Base-by-base conservation (phyloP, 2,888 invertebrate genomes). In the Spodoptera exigua region DNA sequence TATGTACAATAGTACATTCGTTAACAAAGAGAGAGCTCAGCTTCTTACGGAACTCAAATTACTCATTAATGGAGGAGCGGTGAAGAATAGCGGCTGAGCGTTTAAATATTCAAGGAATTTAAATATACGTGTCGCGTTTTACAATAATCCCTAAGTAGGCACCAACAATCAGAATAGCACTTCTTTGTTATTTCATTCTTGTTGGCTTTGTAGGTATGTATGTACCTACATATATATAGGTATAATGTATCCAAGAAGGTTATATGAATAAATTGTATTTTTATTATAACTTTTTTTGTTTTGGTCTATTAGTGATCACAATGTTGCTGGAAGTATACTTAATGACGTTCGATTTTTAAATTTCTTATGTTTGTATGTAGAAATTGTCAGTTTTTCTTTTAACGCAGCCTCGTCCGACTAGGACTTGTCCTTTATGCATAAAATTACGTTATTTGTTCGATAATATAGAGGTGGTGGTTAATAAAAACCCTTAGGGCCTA, bases 71-170 rank as follows among this genome's bases (percentile, higher is more conserved):
- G 64, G 68, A 51, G 56, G 39, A 47, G 67, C 68, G 54, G 55
- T 69, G 67, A 62, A 70, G 67, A 64, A 69, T 48, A 55, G 41
- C 44, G 55, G 51, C 46, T 58, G 11, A 61, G 39, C 54, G 61
- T 62, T 79, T 63, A 76, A 79, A 79, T 75, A 76, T 79, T 78
- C 59, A 76, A 55, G 56, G 56, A 67, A 69, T 80, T 72, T 51
- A 74, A 73, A 61, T 70, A 60, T 41, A 61, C 70, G 57, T 56
- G 54, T 57, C 43, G 32, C 35, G 57, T 54, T 57, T 67, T 67
- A 53, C 45, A 73, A 53, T 43, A 65, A 71, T 63, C 44, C 45
- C 4, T 46, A 41, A 10, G 45, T 37, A 27, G 10, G 21, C 40
- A 58, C 21, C 21, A 36, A 37, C 18, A 43, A 48, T 32, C 36